Conservation (phyloP, 2,797 vertebrate species). For the Brachymystax lenok region DNA sequence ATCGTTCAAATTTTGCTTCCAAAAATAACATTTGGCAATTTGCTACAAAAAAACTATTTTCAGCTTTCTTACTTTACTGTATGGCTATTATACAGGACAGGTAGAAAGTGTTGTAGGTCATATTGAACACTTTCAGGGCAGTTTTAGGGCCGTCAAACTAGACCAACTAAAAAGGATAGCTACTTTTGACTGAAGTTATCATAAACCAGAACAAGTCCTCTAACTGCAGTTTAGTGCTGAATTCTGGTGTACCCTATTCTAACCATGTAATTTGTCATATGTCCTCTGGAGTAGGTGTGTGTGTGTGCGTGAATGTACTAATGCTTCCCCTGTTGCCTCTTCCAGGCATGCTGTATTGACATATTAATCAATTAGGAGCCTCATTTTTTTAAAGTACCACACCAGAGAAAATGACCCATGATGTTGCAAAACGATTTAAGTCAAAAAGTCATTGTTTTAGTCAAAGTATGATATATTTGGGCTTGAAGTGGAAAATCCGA, state of each 20-base stretch:
- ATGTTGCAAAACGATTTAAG: too few species aligned
- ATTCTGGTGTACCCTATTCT: conserved; percentile 25
- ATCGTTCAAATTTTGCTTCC: conserved; percentile 44
- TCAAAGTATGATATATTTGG: too few species aligned
- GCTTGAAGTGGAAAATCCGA: too few species aligned
- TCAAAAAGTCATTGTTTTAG: too few species aligned
- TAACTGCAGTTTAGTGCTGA: conserved; percentile 30
- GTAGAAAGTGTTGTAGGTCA: conserved; percentile 4
- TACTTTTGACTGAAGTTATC: conserved; percentile 62
- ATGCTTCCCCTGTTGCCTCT: neutral
- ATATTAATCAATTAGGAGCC: neutral
- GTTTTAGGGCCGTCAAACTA: conserved; percentile 42
- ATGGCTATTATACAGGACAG: neutral
- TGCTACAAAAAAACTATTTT: neutral
- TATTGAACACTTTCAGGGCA: conserved; percentile 23
- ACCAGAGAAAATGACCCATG: too few species aligned
- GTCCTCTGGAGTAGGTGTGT: conserved; percentile 4
- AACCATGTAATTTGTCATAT: conserved; percentile 33
- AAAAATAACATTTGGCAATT: too few species aligned
- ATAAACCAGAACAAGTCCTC: conserved; percentile 38
- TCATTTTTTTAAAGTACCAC: neutral
- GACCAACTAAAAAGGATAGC: neutral
- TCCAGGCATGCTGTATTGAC: neutral
- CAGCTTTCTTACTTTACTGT: neutral
- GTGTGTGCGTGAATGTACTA: neutral